These are phyloP conservation scores for Shinisaurus crocodilurus DNA, from an alignment of 2,113 vertebrate species.

Conservation along the genomic window DNA sequence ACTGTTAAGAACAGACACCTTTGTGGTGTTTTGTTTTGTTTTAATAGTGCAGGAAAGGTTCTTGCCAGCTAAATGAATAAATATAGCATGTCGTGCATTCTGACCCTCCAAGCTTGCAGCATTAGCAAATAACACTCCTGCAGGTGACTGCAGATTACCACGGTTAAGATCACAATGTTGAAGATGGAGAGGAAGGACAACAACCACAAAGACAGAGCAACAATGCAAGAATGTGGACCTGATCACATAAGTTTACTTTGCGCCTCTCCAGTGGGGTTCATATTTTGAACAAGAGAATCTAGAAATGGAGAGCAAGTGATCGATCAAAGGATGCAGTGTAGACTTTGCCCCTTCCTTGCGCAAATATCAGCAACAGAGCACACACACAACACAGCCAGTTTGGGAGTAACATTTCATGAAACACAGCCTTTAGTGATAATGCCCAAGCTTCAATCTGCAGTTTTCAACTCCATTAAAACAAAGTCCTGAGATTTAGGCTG, in stretches of 20 bases:
- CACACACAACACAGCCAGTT: neutral
- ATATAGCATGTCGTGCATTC: neutral
- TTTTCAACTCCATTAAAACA: neutral
- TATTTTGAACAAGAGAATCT: neutral
- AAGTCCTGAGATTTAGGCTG: neutral
- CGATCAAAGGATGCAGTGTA: neutral
- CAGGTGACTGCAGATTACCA: neutral
- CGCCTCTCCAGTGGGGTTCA: neutral
- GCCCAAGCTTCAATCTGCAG: neutral
- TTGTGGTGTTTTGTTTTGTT: no score
- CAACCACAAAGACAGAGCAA: neutral
- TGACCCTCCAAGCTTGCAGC: no score
- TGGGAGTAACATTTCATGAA: neutral
- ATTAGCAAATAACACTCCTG: neutral
- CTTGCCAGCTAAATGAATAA: neutral
- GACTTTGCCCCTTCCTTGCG: constrained; percentile 5
- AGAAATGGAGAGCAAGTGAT: neutral
- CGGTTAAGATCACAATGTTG: neutral
- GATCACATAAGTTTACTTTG: no score
- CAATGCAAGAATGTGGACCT: no score
- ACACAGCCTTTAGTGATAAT: neutral
- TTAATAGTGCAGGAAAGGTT: neutral
- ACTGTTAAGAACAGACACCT: neutral
- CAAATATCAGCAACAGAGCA: neutral
- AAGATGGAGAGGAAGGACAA: neutral